Evolutionary conservation across 2,888 invertebrate species (phyloP).

Genomic region (Erannis defoliaria): DNA sequence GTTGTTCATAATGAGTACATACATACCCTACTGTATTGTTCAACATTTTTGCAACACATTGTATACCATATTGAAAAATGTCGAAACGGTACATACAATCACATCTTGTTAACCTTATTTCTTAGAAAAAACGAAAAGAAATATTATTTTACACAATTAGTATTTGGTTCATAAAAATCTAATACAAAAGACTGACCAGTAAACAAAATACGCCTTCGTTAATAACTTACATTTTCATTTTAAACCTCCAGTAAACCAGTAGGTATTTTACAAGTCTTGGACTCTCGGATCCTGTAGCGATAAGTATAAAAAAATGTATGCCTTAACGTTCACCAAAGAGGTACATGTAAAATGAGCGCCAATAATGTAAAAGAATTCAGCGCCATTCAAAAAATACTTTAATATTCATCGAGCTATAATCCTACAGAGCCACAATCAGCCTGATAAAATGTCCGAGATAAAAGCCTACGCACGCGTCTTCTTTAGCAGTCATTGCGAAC

Average conservation of each 20-base stretch:
- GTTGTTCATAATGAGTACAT: too few species aligned
- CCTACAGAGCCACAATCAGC: too few species aligned
- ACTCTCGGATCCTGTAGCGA: neutral
- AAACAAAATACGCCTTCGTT: constrained; percentile 26
- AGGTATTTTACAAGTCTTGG: neutral
- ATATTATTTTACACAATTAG: constrained; percentile 71
- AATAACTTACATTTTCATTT: neutral
- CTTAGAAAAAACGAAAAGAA: constrained; percentile 54
- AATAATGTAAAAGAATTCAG: constrained; percentile 27
- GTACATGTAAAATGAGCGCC: neutral
- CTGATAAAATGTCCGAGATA: too few species aligned
- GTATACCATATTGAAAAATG: neutral
- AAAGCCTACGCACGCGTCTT: too few species aligned
- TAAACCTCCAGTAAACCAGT: neutral
- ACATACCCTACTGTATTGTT: too few species aligned
- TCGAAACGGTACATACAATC: constrained; percentile 45
- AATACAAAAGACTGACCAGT: constrained; percentile 30
- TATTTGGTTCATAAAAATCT: constrained; percentile 75
- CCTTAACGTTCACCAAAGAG: neutral
- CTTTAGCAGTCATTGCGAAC: too few species aligned
- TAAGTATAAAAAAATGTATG: neutral
- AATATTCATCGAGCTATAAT: neutral
- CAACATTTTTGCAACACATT: too few species aligned
- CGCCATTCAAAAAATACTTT: constrained; percentile 22
- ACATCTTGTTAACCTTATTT: constrained; percentile 49